Base-by-base conservation (phyloP, 2,797 vertebrate genomes). In the Staurois parvus region DNA sequence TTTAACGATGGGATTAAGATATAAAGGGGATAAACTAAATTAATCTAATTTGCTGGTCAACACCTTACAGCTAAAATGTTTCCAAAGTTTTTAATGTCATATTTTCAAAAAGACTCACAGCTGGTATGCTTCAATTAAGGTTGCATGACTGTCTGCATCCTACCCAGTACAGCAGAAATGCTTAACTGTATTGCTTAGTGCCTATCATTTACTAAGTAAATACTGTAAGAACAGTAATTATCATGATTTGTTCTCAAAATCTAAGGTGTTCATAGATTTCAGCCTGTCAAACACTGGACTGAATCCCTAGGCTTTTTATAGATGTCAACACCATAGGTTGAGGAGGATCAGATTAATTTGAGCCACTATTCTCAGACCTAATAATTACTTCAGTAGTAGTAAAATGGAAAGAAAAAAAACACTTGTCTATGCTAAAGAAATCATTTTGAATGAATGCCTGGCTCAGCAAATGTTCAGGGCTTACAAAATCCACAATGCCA, bases 311-410 rank as follows among this genome's bases (percentile, higher is more conserved):
- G 68, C 69, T 87, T 86, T 83, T 83, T 81, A 79, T 87, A 87
- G 68, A 87, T 87, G 75, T 87, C 69, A 21, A 68, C 81, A 87
- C 32, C 75, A 87, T 68, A 73, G 68, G 85, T 83, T 81, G 81
- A 87, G 81, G 70, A 87, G 81, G 81, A 87, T 83, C 85, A 87
- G 76, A 83, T 83, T 87, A 87, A 87, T 87, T 87, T 87, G 85
- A 87, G 85, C 85, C 81, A 87, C 75, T 83, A 79, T 83, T 75
- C 69, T 76, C 76, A 83, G 85, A 83, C 80, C 81, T 69, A 87
- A 83, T 82, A 87, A 87, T 87, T 83, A 87, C 76, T 83, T 86
- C 76, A 67, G 81, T 83, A 82, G 85, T 87, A 79, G 75, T 74
- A 83, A 87, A 87, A 87, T 83, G 76, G 42, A 52, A 77, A 81